Evolutionary conservation across 2,797 vertebrate species (phyloP).

Genomic region (Sternarchorhynchus goeldii): DNA sequence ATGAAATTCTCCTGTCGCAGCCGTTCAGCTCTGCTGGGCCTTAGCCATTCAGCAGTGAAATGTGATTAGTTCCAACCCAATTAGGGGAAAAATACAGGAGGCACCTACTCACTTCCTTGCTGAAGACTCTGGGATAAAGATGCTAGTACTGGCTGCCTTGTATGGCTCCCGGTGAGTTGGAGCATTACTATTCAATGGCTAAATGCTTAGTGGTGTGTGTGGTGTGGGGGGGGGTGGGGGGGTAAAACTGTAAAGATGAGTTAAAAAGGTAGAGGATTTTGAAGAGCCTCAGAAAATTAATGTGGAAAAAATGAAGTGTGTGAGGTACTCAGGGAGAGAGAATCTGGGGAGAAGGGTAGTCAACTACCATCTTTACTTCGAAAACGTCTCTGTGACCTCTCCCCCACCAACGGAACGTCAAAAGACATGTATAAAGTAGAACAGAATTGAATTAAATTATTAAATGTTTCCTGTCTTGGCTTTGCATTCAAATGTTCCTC

Average conservation of each 20-base stretch:
- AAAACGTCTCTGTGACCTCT: background rate
- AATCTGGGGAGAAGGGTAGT: background rate
- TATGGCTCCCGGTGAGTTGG: constrained; percentile 24
- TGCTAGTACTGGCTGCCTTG: constrained; percentile 37
- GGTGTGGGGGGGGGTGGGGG: no score
- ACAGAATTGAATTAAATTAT: background rate
- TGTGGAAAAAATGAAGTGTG: background rate
- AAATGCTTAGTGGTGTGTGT: no score
- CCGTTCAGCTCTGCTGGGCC: constrained; percentile 59
- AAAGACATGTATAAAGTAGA: background rate
- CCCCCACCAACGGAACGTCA: background rate
- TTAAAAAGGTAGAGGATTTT: background rate
- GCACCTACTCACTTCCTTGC: constrained; percentile 68
- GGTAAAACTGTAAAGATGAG: no score
- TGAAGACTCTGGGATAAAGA: constrained; percentile 39
- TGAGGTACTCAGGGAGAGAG: background rate
- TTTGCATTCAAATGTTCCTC: constrained; percentile 22
- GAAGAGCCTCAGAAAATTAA: background rate
- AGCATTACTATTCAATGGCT: no score
- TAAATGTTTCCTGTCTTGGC: background rate
- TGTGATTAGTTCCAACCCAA: constrained; percentile 77
- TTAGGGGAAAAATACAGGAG: constrained; percentile 63
- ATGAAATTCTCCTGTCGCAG: constrained; percentile 61
- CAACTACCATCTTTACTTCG: constrained; percentile 35
- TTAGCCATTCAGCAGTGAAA: constrained; percentile 75